Evolutionary conservation across 2,888 invertebrate species (phyloP), one percentile per base, ranked within the genome.

Genomic region (Acleris sparsana): DNA sequence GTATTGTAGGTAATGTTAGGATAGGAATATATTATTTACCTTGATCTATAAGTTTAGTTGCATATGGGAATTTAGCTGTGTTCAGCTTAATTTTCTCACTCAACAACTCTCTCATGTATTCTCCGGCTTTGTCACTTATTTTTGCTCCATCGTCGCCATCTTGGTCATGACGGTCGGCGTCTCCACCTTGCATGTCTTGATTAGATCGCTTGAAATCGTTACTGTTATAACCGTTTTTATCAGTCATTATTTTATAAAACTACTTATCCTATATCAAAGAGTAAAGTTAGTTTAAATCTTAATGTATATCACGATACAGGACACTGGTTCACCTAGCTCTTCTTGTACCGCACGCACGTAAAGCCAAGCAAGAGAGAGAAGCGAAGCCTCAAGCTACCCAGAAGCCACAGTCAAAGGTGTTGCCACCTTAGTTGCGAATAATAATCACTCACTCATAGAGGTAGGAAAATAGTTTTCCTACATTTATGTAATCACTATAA

Each of bases 81-180:
- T 94, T 95, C 72, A 96, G 89, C 72, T 94, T 94, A 67, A 94
- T 93, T 83, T 96, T 96, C 79, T 96, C 96, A 57, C 94, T 93
- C 68, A 97, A 81, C 66, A 97, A 92, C 80, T 96, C 96, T 22
- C 95, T 93, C 80, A 97, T 94, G 80, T 97, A 97, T 88, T 97
- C 96, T 63, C 94, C 95, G 82, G 96, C 95, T 89, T 96, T 96
- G 82, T 95, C 95, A 72, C 94, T 94, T 67, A 95, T 87, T 78
- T 93, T 93, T 57, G 93, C 86, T 73, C 88, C 89, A 20, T 93
- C 94, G 63, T 94, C 94, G 82, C 93, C 92, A 88, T 93, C 91
- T 93, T 94, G 89, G 63, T 78, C 85, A 62, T 85, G 83, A 67
- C 77, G 84, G n/a, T 80, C 76, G 62, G 62, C 63, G 16, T 77